Evolutionary conservation across 2,797 vertebrate species (phyloP).

Genomic region (Catamblyrhynchus diadema): DNA sequence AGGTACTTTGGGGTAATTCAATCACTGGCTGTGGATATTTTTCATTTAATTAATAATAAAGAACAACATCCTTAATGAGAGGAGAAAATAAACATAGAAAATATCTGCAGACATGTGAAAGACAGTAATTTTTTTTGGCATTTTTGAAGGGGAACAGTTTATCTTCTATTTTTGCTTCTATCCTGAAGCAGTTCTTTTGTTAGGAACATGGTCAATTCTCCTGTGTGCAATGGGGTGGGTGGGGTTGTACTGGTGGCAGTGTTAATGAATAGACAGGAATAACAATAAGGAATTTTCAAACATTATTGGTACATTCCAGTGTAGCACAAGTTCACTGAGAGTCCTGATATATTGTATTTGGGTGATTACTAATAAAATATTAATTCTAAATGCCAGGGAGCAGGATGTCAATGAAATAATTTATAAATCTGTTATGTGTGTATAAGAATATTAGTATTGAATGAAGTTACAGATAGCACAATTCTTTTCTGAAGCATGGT

Average conservation of each 20-base stretch:
- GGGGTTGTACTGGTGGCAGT: not conserved
- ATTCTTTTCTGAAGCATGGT: not conserved
- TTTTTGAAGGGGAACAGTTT: not conserved
- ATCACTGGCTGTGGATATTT: constrained; percentile 44
- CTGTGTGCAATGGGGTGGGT: not conserved
- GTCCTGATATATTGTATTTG: not conserved
- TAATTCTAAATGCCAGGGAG: not conserved
- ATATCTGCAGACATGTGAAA: not conserved
- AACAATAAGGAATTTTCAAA: not conserved
- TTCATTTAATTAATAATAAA: constrained; percentile 67
- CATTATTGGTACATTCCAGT: not conserved
- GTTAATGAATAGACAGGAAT: not conserved
- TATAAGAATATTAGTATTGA: not conserved
- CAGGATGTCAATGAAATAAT: not conserved
- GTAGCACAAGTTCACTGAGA: not conserved
- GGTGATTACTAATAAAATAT: not conserved
- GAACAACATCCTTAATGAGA: constrained; percentile 1
- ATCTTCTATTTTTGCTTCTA: not conserved
- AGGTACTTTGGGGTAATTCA: constrained; percentile 56
- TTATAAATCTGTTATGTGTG: not conserved
- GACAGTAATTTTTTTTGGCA: not conserved
- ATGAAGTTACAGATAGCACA: not conserved
- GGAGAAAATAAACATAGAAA: not conserved
- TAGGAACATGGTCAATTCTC: not conserved
- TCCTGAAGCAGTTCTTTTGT: not conserved